Percentiles rank a stretch among this genome's conserved stretches.
Conservation (phyloP, 1,140 invertebrate genomes). For the Eciton burchellii region DNA sequence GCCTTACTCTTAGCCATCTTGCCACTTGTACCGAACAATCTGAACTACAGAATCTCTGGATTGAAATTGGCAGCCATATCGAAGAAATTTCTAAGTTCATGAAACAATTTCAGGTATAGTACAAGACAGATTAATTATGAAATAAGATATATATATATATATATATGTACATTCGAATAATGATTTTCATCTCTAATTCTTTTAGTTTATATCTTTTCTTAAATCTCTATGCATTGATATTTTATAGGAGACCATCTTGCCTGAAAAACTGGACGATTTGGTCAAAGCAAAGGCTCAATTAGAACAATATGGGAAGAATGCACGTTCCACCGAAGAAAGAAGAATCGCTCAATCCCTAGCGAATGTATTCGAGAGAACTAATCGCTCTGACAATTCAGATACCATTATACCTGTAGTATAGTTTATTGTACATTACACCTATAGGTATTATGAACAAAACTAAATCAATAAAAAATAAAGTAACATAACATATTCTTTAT, state of each 20-base stretch:
- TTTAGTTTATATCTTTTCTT: too few relatives aligned
- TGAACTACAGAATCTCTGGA: slow-evolving; percentile 80
- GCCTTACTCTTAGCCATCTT: slow-evolving; percentile 82
- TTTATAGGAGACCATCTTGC: slow-evolving; percentile 80
- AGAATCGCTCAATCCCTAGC: slow-evolving; percentile 76
- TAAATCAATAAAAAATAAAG: slow-evolving; percentile 8
- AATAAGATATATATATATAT: background rate
- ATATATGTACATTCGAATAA: slow-evolving; percentile 20
- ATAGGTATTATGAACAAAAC: background rate
- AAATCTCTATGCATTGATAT: background rate
- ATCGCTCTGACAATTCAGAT: slow-evolving; percentile 75
- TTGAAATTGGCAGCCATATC: slow-evolving; percentile 80
- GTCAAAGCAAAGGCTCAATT: slow-evolving; percentile 80
- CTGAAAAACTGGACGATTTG: slow-evolving; percentile 83
- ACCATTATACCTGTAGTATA: slow-evolving; percentile 9
- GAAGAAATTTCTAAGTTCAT: slow-evolving; percentile 80
- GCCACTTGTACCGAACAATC: slow-evolving; percentile 76
- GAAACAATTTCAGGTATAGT: slow-evolving; percentile 81
- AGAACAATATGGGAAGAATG: slow-evolving; percentile 73
- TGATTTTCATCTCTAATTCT: slow-evolving; percentile 18
- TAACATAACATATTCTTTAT: background rate
- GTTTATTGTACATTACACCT: too few relatives aligned
- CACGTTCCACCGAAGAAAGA: slow-evolving; percentile 73
- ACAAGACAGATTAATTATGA: background rate
- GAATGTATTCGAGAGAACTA: slow-evolving; percentile 78